Evolutionary conservation across 1,140 invertebrate genomes (phyloP).

Genomic region (Ptiloglossa arizonensis): DNA sequence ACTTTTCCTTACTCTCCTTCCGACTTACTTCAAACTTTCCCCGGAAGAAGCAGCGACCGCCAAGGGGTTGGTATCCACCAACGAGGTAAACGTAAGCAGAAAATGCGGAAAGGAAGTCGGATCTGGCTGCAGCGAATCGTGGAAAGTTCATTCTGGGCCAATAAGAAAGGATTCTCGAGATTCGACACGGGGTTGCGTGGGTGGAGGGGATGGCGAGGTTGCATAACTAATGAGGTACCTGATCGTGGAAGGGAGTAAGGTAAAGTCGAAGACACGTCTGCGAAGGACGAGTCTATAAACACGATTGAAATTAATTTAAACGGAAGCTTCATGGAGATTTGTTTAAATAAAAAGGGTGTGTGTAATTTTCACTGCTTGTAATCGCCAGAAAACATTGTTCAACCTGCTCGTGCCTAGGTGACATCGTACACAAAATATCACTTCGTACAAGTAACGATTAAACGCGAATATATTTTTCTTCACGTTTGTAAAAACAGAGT

Average conservation of each 20-base stretch:
- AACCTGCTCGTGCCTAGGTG: no score
- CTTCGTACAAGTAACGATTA: no score
- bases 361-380: no score
- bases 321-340: neutral
- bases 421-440: no score
- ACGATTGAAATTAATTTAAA: conserved; percentile 1
- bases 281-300: neutral
- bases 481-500: no score
- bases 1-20: conserved; percentile 7
- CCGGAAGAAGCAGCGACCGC: neutral
- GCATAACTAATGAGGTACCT: conserved; percentile 19
- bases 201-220: no score
- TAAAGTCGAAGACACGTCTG: neutral
- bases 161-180: conserved; percentile 51
- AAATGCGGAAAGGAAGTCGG: conserved; percentile 51
- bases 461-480: no score
- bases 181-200: conserved; percentile 2
- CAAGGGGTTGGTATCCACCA: conserved; percentile 18
- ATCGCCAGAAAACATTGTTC: no score
- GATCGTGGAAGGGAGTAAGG: neutral
- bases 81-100: conserved; percentile 57
- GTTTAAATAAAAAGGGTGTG: no score
- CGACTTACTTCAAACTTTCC: conserved; percentile 16
- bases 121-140: conserved; percentile 35
- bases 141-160: conserved; percentile 53